Percentiles rank a stretch among this genome's conserved stretches.
Evolutionary conservation across 2,888 invertebrate genomes (phyloP).

Genomic region (Heliconius hortense): DNA sequence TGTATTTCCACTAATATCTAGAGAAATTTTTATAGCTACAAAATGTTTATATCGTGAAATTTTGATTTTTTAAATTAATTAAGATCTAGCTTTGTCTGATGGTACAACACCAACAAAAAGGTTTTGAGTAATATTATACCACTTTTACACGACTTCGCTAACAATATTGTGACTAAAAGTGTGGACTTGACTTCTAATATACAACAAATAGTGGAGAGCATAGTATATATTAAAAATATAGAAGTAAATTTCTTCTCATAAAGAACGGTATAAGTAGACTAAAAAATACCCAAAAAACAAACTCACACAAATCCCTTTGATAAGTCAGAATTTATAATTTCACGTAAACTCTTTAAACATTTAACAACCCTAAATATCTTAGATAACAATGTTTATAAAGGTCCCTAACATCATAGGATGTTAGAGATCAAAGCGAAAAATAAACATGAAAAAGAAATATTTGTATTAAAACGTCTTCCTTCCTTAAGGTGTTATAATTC

Average conservation of each 20-base stretch:
- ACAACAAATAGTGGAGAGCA: no score
- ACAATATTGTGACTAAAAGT: no score
- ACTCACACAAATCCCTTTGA: constrained; percentile 1
- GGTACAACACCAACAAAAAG: no score
- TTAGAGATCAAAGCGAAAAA: constrained; percentile 20
- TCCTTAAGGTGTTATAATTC: background rate
- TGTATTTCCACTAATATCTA: background rate
- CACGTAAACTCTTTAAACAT: constrained; percentile 7
- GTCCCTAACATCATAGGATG: constrained; percentile 1
- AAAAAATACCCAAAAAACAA: background rate
- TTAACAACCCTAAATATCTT: constrained; percentile 14
- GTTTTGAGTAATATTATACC: no score
- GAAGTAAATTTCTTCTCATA: no score
- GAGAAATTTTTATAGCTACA: background rate
- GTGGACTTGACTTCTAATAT: no score
- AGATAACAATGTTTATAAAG: constrained; percentile 23
- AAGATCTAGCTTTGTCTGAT: no score
- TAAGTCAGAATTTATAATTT: constrained; percentile 9
- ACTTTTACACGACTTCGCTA: no score
- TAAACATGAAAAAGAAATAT: constrained; percentile 7
- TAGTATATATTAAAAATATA: no score
- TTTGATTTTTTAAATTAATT: no score
- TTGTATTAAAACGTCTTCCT: background rate
- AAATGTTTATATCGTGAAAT: background rate
- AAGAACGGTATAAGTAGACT: no score